Conservation (phyloP, 1,140 invertebrate genomes). For the Leptinotarsa lineolata region DNA sequence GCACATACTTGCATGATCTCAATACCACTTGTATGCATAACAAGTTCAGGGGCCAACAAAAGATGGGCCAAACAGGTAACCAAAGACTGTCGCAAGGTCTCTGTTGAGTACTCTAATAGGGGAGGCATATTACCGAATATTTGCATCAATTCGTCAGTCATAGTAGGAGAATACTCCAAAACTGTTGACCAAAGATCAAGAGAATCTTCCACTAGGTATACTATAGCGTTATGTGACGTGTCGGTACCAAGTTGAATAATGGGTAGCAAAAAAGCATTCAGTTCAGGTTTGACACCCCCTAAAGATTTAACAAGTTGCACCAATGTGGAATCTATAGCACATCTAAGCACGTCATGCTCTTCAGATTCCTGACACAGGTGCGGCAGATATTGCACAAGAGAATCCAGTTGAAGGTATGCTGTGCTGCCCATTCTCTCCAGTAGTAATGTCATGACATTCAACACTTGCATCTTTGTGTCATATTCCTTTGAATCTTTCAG, state of each 20-base stretch:
- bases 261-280: not conserved
- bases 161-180: slow-evolving; percentile 71
- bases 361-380: not conserved
- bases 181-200: slow-evolving; percentile 85
- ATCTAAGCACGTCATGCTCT: not conserved
- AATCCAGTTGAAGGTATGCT: not conserved
- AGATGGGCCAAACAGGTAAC: not conserved
- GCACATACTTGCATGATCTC: slow-evolving; percentile 70
- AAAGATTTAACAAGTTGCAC: not conserved
- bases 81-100: not conserved
- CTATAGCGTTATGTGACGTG: slow-evolving; percentile 43
- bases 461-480: not conserved
- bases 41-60: slow-evolving; percentile 48
- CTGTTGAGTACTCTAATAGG: slow-evolving; percentile 59
- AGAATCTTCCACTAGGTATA: slow-evolving; percentile 90
- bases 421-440: not conserved
- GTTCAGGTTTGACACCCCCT: not conserved
- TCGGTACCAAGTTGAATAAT: not conserved
- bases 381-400: not conserved
- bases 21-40: slow-evolving; percentile 73
- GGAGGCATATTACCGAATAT: slow-evolving; percentile 77
- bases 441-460: not conserved
- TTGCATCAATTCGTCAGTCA: slow-evolving; percentile 67
- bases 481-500: not conserved
- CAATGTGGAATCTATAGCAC: not conserved